Percentiles rank a stretch among this genome's conserved stretches.
Evolutionary conservation across 2,888 invertebrate genomes (phyloP).

Genomic region (Thymelicus acteon): DNA sequence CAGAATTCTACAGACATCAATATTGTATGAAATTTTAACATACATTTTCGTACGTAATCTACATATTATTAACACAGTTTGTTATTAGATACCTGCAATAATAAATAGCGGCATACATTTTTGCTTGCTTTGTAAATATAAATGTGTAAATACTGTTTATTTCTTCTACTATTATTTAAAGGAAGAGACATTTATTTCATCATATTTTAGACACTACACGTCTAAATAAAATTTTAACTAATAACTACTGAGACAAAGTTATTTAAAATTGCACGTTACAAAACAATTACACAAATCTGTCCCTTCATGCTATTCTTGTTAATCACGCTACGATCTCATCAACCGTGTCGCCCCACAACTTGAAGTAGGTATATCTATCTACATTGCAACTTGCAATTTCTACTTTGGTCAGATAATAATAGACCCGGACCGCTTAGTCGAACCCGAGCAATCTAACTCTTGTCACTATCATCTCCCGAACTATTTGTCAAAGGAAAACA

Average conservation of each 20-base stretch:
- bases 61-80: too few relatives aligned
- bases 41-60: too few relatives aligned
- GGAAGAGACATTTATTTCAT: not conserved
- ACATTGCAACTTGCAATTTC: slow-evolving; percentile 37
- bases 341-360: slow-evolving; percentile 19
- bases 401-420: slow-evolving; percentile 38
- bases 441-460: slow-evolving; percentile 41
- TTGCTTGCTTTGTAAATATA: too few relatives aligned
- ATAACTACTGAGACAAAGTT: too few relatives aligned
- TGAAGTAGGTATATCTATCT: slow-evolving; percentile 31
- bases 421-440: slow-evolving; percentile 33
- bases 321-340: slow-evolving; percentile 16
- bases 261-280: not conserved
- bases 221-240: too few relatives aligned
- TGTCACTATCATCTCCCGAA: slow-evolving; percentile 52
- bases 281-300: not conserved
- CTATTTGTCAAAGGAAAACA: slow-evolving; percentile 62
- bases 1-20: not conserved
- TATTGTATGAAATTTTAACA: too few relatives aligned
- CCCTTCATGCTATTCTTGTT: not conserved
- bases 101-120: too few relatives aligned
- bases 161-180: too few relatives aligned
- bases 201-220: too few relatives aligned
- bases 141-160: not conserved
- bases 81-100: too few relatives aligned